A percentile compares a stretch with the other conserved stretches of the same genome.
Evolutionary conservation across 35 echinoderm and acorn worm species (phyloP).

Genomic region (Stichopus chloronotus): DNA sequence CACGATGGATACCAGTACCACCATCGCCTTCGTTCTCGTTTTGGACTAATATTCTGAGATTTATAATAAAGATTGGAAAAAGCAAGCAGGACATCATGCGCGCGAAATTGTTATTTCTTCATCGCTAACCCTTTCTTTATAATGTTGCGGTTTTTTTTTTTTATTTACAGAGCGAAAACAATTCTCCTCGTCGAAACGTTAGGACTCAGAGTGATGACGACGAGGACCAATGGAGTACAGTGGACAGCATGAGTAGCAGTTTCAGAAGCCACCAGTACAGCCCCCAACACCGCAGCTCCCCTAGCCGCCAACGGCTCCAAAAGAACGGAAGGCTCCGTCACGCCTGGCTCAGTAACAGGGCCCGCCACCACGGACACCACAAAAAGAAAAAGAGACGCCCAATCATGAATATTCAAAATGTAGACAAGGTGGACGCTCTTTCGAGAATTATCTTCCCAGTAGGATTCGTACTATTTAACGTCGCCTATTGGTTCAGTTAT

Average conservation of each 20-base stretch:
- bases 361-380: background rate
- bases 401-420: constrained; percentile 60
- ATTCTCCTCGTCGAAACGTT: background rate
- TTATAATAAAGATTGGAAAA: no score
- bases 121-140: no score
- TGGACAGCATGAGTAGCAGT: background rate
- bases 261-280: constrained; percentile 42
- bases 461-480: constrained; percentile 77
- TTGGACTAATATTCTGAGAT: no score
- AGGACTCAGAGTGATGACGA: constrained; percentile 19
- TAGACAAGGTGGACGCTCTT: constrained; percentile 71
- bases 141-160: background rate
- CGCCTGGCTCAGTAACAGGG: constrained; percentile 21
- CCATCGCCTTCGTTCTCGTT: no score
- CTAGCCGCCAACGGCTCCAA: background rate
- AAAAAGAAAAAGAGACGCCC: constrained; percentile 39
- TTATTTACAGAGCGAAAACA: background rate
- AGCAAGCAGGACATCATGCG: no score
- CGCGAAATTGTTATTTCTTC: no score
- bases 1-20: no score
- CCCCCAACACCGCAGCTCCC: constrained; percentile 1
- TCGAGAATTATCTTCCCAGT: constrained; percentile 78
- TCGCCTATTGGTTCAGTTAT: constrained; percentile 85
- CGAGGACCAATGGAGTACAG: constrained; percentile 32
- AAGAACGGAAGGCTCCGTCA: constrained; percentile 44